phyloP scores from a whole-genome alignment of 2,888 invertebrate genomes.

The Microchrysa polita region DNA sequence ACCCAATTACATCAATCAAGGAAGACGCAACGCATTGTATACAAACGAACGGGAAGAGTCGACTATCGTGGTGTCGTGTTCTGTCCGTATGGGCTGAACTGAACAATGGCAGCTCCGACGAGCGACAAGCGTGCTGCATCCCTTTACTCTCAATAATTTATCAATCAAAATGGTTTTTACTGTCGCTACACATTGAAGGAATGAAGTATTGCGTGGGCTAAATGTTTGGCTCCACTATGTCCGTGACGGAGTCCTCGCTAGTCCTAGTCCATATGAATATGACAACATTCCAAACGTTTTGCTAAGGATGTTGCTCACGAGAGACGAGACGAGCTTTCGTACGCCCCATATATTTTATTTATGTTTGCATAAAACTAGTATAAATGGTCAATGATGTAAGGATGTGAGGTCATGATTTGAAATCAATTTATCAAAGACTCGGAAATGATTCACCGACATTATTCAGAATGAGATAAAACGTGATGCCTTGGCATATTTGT shows the following conservation, averaged over 20 bases:
- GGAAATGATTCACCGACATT: slow-evolving; percentile 29
- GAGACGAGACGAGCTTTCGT: neutral
- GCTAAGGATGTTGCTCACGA: neutral
- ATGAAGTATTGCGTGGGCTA: slow-evolving; percentile 21
- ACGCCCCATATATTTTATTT: neutral
- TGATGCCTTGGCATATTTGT: neutral
- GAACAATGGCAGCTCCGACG: neutral
- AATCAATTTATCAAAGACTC: slow-evolving; percentile 40
- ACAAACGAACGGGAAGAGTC: neutral
- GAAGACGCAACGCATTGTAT: no score
- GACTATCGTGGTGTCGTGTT: no score
- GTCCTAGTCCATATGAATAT: slow-evolving; percentile 1
- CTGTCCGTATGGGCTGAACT: no score
- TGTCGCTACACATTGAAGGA: slow-evolving; percentile 6
- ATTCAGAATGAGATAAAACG: slow-evolving; percentile 31
- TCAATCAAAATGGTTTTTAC: slow-evolving; percentile 27
- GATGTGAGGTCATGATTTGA: slow-evolving; percentile 21
- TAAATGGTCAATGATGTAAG: no score
- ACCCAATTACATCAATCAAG: slow-evolving; percentile 41
- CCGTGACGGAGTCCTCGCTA: no score
- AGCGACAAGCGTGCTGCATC: slow-evolving; percentile 5
- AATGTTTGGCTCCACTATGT: slow-evolving; percentile 35
- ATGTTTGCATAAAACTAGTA: neutral
- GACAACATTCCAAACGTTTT: neutral
- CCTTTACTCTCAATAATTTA: slow-evolving; percentile 25